phyloP scores from a whole-genome alignment of 2,113 vertebrate species.

The Xenus cinereus region DNA sequence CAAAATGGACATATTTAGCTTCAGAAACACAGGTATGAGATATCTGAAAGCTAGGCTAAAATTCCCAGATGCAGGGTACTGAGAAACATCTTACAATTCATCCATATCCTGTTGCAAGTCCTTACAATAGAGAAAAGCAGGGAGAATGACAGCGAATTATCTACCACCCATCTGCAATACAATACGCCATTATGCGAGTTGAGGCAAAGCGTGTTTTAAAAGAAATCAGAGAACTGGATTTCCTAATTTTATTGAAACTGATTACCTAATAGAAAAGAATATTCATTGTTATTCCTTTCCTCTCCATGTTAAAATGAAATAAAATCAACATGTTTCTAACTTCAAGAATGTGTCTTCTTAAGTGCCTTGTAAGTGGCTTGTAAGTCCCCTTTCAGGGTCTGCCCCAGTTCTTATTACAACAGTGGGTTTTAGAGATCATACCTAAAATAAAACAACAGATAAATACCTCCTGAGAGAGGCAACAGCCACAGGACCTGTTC shows the following conservation, averaged over 20 bases:
- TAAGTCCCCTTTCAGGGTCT: not conserved
- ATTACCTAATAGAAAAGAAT: not conserved
- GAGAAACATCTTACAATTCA: not conserved
- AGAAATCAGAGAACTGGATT: not conserved
- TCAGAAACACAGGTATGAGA: not conserved
- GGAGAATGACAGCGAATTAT: not conserved
- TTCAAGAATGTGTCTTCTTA: not conserved
- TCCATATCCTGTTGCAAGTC: not conserved
- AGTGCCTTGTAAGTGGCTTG: not conserved
- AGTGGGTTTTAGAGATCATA: not conserved
- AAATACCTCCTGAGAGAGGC: constrained; percentile 68
- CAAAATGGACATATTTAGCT: not conserved
- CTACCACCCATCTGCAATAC: not conserved
- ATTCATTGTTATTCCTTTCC: not conserved
- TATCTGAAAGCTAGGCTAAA: not conserved
- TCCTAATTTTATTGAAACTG: not conserved
- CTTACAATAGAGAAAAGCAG: not conserved
- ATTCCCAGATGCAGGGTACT: not conserved
- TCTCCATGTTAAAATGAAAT: not conserved
- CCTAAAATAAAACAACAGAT: not conserved
- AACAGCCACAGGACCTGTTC: constrained; percentile 88
- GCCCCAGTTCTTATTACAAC: not conserved
- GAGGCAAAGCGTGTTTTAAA: not conserved
- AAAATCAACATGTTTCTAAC: not conserved
- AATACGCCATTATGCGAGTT: rapidly evolving